Percentiles rank a stretch among this genome's conserved stretches.
phyloP scores from a whole-genome alignment of 1,140 invertebrate species.

The Neotoxoptera formosana region DNA sequence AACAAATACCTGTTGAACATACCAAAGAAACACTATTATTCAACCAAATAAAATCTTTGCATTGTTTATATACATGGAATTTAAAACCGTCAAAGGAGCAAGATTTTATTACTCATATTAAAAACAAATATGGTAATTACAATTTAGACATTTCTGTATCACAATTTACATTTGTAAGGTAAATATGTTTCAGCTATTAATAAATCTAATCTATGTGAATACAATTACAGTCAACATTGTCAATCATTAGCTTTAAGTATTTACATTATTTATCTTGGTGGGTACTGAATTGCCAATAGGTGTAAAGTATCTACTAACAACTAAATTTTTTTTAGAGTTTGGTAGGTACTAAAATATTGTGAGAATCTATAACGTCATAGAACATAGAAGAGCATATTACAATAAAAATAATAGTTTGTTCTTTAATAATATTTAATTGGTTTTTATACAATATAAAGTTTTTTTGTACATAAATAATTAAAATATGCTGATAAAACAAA shows the following conservation, averaged over 20 bases:
- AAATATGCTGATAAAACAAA: not conserved
- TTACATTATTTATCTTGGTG: not conserved
- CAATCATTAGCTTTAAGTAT: not conserved
- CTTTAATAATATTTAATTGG: not conserved
- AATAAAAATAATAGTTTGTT: too few relatives aligned
- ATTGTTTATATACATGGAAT: conserved; percentile 42
- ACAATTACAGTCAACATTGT: not conserved
- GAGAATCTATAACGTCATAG: not conserved
- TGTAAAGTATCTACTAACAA: not conserved
- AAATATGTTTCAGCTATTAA: not conserved
- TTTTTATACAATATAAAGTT: not conserved
- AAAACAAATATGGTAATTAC: conserved; percentile 45
- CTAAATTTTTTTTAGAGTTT: too few relatives aligned
- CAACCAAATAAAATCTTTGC: conserved; percentile 31
- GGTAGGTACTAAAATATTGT: not conserved
- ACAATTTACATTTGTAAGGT: conserved; percentile 54
- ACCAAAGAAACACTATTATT: not conserved
- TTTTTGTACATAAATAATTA: not conserved
- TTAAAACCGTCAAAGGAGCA: not conserved
- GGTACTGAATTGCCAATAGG: not conserved
- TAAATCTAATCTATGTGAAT: not conserved
- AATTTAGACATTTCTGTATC: conserved; percentile 31
- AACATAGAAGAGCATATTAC: too few relatives aligned
- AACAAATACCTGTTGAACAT: not conserved
- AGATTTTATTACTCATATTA: conserved; percentile 8